phyloP scores from a whole-genome alignment of 1,140 invertebrate genomes.

The Macrocentrus cingulum region DNA sequence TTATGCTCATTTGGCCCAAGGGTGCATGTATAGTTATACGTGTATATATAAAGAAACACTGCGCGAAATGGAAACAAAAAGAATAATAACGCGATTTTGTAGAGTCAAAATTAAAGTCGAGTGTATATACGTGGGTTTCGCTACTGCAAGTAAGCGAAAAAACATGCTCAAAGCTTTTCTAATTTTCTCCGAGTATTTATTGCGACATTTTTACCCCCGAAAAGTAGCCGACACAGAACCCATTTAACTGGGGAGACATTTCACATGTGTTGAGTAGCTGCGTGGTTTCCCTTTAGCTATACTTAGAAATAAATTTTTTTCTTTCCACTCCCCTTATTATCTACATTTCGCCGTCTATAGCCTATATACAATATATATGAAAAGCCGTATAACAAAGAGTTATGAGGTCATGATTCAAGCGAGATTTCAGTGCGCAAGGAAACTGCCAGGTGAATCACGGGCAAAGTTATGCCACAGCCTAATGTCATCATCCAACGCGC shows the following conservation, averaged over 20 bases:
- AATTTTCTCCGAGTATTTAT: slow-evolving; percentile 24
- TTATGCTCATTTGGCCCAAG: slow-evolving; percentile 4
- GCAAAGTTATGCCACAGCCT: neutral
- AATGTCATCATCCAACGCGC: neutral
- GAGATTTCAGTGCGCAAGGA: neutral
- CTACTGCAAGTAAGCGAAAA: neutral
- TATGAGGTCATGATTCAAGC: neutral
- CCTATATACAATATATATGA: no score
- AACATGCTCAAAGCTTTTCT: slow-evolving; percentile 20
- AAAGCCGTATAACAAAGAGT: no score
- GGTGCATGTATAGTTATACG: neutral
- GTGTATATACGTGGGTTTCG: neutral
- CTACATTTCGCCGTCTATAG: no score
- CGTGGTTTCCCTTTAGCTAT: no score
- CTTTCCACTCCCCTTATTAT: no score
- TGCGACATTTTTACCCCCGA: neutral
- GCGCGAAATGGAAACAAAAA: slow-evolving; percentile 9
- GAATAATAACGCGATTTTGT: slow-evolving; percentile 25
- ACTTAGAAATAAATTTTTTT: no score
- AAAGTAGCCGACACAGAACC: neutral
- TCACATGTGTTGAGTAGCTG: neutral
- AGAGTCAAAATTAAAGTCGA: slow-evolving; percentile 21
- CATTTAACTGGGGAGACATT: slow-evolving; percentile 3
- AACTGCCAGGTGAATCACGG: neutral
- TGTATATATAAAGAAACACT: no score